Evolutionary conservation across 2,797 vertebrate species (phyloP).

Genomic region (Oophaga sylvatica): DNA sequence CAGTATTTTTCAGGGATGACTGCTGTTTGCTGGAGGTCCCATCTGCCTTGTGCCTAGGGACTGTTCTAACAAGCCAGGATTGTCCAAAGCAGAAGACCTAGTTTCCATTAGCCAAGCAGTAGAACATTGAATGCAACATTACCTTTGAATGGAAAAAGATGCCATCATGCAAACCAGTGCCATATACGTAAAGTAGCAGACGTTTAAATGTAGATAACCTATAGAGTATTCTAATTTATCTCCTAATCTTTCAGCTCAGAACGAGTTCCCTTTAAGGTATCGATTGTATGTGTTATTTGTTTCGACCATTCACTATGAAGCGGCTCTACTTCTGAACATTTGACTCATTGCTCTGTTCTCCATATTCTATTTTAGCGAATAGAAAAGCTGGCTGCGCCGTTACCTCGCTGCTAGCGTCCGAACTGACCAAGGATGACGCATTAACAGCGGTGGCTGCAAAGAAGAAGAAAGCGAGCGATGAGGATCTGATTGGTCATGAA

Average conservation of each 20-base stretch:
- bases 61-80: not conserved
- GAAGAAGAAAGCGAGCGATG: conserved; percentile 59
- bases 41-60: not conserved
- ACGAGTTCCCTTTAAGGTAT: not conserved
- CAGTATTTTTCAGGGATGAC: not conserved
- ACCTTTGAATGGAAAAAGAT: not conserved
- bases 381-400: conserved; percentile 85
- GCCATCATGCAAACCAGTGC: not conserved
- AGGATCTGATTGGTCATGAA: conserved; percentile 51
- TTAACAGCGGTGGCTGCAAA: conserved; percentile 63
- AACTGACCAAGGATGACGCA: conserved; percentile 82
- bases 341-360: not conserved
- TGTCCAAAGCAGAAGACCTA: not conserved
- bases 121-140: not conserved
- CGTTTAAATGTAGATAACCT: not conserved
- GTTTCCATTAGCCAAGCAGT: not conserved
- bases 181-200: not conserved
- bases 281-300: not conserved
- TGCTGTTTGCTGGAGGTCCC: not conserved
- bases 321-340: not conserved
- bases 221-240: not conserved
- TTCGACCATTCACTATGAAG: not conserved
- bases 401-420: conserved; percentile 86
- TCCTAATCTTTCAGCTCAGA: not conserved
- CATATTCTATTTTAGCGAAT: conserved; percentile 75